Conservation (phyloP, 1,140 invertebrate genomes). For the Macrotrachela quadricornifera region DNA sequence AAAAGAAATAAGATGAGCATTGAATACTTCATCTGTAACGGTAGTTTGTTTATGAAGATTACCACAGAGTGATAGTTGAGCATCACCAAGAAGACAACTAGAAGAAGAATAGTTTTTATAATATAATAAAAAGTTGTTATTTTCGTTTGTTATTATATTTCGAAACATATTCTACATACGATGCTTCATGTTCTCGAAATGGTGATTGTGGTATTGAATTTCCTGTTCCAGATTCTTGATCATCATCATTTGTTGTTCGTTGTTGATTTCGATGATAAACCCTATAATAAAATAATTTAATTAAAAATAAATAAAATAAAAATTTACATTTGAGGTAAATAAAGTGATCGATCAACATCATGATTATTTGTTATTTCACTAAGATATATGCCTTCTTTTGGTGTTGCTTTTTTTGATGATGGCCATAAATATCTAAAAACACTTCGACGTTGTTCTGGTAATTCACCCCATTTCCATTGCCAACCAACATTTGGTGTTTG, state of each 20-base stretch:
- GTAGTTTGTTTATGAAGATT: slow-evolving; percentile 2
- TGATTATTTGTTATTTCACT: slow-evolving; percentile 49
- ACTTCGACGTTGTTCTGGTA: slow-evolving; percentile 37
- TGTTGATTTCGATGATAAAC: too few species aligned
- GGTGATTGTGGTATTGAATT: slow-evolving; percentile 77
- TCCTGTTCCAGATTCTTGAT: slow-evolving; percentile 79
- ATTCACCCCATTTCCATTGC: slow-evolving; percentile 83
- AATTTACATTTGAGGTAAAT: too few species aligned
- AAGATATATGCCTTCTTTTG: slow-evolving; percentile 61
- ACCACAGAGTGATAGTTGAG: slow-evolving; percentile 2
- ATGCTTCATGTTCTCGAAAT: slow-evolving; percentile 14
- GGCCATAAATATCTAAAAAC: too few species aligned
- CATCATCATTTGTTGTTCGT: slow-evolving; percentile 44
- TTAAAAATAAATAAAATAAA: too few species aligned
- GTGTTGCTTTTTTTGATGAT: slow-evolving; percentile 33
- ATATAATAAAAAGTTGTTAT: too few species aligned
- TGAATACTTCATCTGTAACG: slow-evolving; percentile 43
- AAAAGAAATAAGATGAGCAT: slow-evolving; percentile 50
- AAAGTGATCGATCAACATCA: too few species aligned
- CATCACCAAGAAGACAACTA: not conserved
- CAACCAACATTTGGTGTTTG: slow-evolving; percentile 26
- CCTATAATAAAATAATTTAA: too few species aligned
- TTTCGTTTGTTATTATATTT: too few species aligned
- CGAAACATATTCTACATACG: too few species aligned
- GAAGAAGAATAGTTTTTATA: too few species aligned